Evolutionary conservation across 2,888 invertebrate species (phyloP).

Genomic region (Epinotia brunnichana): DNA sequence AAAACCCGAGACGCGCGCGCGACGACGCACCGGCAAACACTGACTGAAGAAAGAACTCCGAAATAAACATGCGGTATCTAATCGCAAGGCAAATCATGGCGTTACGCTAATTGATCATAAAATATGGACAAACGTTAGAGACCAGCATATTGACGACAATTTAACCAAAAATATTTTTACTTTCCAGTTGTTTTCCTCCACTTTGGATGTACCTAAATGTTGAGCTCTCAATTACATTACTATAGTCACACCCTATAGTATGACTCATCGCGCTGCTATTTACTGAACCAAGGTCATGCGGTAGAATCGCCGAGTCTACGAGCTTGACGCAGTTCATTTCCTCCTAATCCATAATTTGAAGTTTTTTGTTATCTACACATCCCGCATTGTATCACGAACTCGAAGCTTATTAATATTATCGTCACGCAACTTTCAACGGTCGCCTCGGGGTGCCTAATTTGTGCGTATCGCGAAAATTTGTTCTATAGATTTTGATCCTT

Average conservation of each 20-base stretch:
- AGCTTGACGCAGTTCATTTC: neutral
- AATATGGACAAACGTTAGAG: neutral
- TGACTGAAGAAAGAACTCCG: slow-evolving; percentile 25
- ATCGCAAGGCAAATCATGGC: slow-evolving; percentile 5
- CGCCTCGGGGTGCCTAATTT: slow-evolving; percentile 16
- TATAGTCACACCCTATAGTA: slow-evolving; percentile 2
- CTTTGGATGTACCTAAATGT: neutral
- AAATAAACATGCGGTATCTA: slow-evolving; percentile 15
- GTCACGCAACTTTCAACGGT: slow-evolving; percentile 12
- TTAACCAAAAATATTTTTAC: neutral
- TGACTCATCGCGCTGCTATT: slow-evolving; percentile 23
- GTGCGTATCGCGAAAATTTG: slow-evolving; percentile 3
- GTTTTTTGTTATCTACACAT: neutral
- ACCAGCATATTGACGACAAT: neutral
- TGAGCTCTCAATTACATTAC: neutral
- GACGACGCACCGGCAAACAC: slow-evolving; percentile 12
- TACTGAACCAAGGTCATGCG: slow-evolving; percentile 4
- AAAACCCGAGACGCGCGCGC: slow-evolving; percentile 18
- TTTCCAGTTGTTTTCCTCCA: neutral
- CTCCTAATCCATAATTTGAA: neutral
- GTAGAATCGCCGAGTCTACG: neutral
- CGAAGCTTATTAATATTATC: neutral
- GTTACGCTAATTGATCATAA: slow-evolving; percentile 3
- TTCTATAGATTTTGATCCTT: slow-evolving; percentile 2
- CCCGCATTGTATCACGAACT: slow-evolving; percentile 1